Base-by-base conservation (phyloP, 1,140 invertebrate genomes). In the Cylas formicarius region DNA sequence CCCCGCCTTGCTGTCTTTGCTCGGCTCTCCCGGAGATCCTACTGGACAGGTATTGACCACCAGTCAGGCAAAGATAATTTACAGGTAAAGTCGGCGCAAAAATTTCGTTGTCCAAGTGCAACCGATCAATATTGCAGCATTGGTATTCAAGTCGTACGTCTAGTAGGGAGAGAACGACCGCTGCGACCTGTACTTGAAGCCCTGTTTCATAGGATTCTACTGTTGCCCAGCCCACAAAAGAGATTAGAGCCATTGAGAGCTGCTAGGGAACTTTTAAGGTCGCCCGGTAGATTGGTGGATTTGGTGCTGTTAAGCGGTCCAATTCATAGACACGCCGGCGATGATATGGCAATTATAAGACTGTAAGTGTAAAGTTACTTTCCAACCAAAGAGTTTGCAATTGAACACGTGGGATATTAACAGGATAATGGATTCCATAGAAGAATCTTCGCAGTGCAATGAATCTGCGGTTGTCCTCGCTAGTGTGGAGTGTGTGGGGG, bases 361-460 rank as follows among this genome's bases (percentile, higher is more conserved):
- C 68, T 95, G 88, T 93, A 69, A 81, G 78, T 75, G 46, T 17
- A 17, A 33, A 14, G 9, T 2, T n/a, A 33, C 13, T 2, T 14
- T 33, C 9, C 9, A 10, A 33, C 3, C 1, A 3, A 17, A 36
- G 4, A 10, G 27, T 20, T n/a, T 26, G 10, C 18, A 5, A 22
- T 39, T 14, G n/a, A n/a, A n/a, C n/a, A n/a, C n/a, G n/a, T n/a
- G n/a, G 52, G 27, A 48, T 56, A 44, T 33, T 61, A 70, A 17
- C 62, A 93, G 90, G 44, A 80, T 90, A 47, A 87, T 94, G 76
- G 90, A 95, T 62, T 87, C 87, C 2, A 82, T 94, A 53, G 86
- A 91, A 68, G 89, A 96, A 67, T 75, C 72, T 23, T 78, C 80
- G 26, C 78, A 77, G 52, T 73, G 72, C 47, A 72, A 65, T 48